A percentile compares a stretch with the other conserved stretches of the same genome.
phyloP scores from a whole-genome alignment of 2,888 invertebrate genomes.

The Branchipolynoe longqiensis region DNA sequence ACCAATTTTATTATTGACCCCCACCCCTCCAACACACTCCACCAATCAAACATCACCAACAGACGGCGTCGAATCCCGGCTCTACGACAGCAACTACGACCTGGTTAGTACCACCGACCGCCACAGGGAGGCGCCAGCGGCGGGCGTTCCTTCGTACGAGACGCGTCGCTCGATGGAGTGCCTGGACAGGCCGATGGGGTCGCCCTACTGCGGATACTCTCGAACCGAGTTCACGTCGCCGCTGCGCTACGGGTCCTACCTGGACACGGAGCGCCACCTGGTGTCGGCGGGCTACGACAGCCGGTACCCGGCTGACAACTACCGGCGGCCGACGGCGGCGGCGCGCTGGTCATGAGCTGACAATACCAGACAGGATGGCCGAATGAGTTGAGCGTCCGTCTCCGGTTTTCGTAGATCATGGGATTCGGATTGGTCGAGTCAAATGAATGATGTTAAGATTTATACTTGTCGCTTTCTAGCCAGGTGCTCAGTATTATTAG shows the following conservation, averaged over 20 bases:
- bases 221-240: conserved; percentile 32
- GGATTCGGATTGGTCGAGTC: no score
- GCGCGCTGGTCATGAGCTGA: conserved; percentile 21
- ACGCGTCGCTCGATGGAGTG: conserved; percentile 3
- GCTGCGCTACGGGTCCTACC: conserved; percentile 34
- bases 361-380: background rate
- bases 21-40: no score
- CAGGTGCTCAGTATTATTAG: no score
- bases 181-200: conserved; percentile 33
- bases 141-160: background rate
- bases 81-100: conserved; percentile 48
- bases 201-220: conserved; percentile 34
- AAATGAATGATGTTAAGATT: no score
- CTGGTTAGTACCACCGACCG: conserved; percentile 8
- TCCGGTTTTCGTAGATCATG: no score
- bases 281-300: background rate
- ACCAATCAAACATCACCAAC: no score
- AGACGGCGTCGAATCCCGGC: conserved; percentile 35
- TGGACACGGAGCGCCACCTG: background rate
- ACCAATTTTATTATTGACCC: no score
- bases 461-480: no score
- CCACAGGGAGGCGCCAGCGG: background rate
- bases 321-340: background rate
- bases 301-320: background rate
- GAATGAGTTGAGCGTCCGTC: no score